Evolutionary conservation across 2,113 vertebrate species (phyloP).

Genomic region (Craseonycteris thonglongyai): DNA sequence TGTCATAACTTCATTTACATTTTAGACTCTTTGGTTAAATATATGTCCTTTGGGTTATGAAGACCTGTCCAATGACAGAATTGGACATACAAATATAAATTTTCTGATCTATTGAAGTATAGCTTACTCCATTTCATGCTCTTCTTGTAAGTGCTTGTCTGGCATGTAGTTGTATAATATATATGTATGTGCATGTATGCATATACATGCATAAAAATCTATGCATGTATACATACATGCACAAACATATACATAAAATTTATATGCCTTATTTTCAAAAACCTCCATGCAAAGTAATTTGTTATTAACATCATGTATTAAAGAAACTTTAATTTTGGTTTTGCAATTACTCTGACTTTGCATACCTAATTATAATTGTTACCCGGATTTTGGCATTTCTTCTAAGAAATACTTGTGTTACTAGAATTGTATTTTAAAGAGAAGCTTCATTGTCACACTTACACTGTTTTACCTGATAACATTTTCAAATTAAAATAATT

Average conservation of each 20-base stretch:
- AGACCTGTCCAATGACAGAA: slow-evolving; percentile 68
- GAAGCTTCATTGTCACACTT: slow-evolving; percentile 13
- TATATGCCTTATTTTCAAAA: neutral
- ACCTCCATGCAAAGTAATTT: neutral
- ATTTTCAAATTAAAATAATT: slow-evolving; percentile 19
- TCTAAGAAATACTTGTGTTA: slow-evolving; percentile 5
- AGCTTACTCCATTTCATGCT: slow-evolving; percentile 9
- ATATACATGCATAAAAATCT: neutral
- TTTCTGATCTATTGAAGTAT: slow-evolving; percentile 25
- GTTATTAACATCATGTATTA: neutral
- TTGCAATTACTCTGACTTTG: neutral
- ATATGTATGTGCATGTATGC: too few relatives aligned
- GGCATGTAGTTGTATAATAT: too few relatives aligned
- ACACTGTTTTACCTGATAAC: neutral
- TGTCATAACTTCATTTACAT: slow-evolving; percentile 75
- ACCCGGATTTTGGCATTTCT: slow-evolving; percentile 13
- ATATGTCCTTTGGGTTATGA: slow-evolving; percentile 60
- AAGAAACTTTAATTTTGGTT: neutral
- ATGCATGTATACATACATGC: neutral
- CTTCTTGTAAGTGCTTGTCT: neutral
- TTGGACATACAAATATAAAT: slow-evolving; percentile 30
- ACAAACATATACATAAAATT: neutral
- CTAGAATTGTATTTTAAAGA: neutral
- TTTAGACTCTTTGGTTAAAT: slow-evolving; percentile 72
- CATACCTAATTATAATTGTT: neutral